Base-by-base conservation (phyloP, 1,140 invertebrate genomes). In the Calephelis virginiensis region DNA sequence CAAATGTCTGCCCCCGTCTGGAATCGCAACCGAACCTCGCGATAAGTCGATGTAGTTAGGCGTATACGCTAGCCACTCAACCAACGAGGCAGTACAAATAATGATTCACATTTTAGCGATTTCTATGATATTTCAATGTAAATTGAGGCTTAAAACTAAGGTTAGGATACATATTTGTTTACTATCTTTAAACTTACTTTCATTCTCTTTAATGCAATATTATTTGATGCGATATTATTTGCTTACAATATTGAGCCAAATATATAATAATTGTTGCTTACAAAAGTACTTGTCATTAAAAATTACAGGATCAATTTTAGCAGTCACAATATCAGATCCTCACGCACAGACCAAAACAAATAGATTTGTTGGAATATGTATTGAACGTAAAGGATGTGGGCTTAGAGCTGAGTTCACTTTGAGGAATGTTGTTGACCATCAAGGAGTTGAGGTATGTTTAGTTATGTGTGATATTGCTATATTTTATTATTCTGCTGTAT, bases 331-430 rank as follows among this genome's bases (percentile, higher is more conserved):
- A 66, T 95, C 97, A 1, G 98, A 99, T 91, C 93, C 92, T 49
- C 96, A 98, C 93, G 94, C 97, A 46, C 94, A 95, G 12, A 95
- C 94, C 47, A 99, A 99, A 91, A 91, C 92, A 0, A 98, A 95
- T 80, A 93, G 94, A 81, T 99, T 99, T 93, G 95, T 99, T 64
- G 98, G 99, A 5, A 99, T 99, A 79, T 99, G 99, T 81, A 99
- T 99, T 77, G 91, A 97, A 67, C 91, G 98, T 75, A 92, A 92
- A 67, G 95, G 95, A 3, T 93, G 93, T 85, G 99, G 98, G 0
- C 92, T 99, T 1, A 92, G 95, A 71, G 94, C 97, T 61, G 92
- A 93, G 49, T 99, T 99, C 81, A 95, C 95, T 43, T 86, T 99
- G 5, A 94, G 99, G 80, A 99, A 99, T 93, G 94, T 98, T 13